A percentile compares a stretch with the other conserved stretches of the same genome.
Evolutionary conservation across 2,888 invertebrate genomes (phyloP).

Genomic region (Chrysotoxum bicinctum): DNA sequence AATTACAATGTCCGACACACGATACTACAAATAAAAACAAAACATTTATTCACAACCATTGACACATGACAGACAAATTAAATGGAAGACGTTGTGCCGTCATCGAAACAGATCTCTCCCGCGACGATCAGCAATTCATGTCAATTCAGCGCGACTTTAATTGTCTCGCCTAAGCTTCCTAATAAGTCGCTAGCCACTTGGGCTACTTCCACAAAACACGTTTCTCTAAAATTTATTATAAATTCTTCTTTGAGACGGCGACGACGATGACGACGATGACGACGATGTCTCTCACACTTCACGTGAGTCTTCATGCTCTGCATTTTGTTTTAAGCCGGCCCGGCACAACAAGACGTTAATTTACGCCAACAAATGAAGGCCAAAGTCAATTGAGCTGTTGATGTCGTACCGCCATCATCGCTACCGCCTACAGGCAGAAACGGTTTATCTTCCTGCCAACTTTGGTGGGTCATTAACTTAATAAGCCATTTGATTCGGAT

Average conservation of each 20-base stretch:
- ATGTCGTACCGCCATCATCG: not conserved
- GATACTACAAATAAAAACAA: slow-evolving; percentile 4
- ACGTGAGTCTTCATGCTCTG: slow-evolving; percentile 31
- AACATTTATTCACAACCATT: slow-evolving; percentile 23
- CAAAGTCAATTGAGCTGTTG: slow-evolving; percentile 38
- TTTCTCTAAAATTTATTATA: slow-evolving; percentile 14
- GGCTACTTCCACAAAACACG: slow-evolving; percentile 59
- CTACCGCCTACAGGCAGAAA: slow-evolving; percentile 30
- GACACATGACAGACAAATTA: slow-evolving; percentile 12
- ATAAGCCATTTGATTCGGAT: slow-evolving; percentile 56
- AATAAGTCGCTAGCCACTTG: slow-evolving; percentile 52
- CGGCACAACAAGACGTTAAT: slow-evolving; percentile 30
- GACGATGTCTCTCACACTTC: slow-evolving; percentile 11
- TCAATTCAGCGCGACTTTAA: slow-evolving; percentile 62
- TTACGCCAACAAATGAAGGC: slow-evolving; percentile 53
- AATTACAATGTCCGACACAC: slow-evolving; percentile 54
- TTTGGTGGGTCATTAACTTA: slow-evolving; percentile 66
- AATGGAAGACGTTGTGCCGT: slow-evolving; percentile 4
- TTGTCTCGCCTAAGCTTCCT: slow-evolving; percentile 60
- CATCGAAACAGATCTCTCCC: slow-evolving; percentile 49
- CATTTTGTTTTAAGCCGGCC: slow-evolving; percentile 35
- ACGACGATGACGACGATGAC: not conserved
- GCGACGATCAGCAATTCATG: slow-evolving; percentile 41
- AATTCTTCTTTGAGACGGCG: slow-evolving; percentile 15
- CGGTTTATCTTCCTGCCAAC: slow-evolving; percentile 34